Evolutionary conservation across 2,113 vertebrate species (phyloP), one percentile per base, ranked within the genome.

Genomic region (Plotosus lineatus): DNA sequence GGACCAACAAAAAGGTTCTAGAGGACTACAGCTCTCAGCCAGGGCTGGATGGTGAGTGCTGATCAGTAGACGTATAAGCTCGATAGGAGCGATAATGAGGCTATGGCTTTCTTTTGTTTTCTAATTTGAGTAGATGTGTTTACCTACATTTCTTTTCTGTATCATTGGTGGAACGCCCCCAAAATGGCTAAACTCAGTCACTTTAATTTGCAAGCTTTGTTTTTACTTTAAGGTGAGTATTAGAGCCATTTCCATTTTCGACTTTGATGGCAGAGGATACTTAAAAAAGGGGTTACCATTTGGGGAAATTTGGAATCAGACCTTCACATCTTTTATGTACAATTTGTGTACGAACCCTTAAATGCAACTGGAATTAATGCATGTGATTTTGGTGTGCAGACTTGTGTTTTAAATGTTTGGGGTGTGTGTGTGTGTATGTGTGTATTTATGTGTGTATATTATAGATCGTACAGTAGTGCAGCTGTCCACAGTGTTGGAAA

Each of bases 401-500:
- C 8, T 78, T 65, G 28, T 78, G 36, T 56, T 42, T 69, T 3
- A 68, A 36, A 46, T 44, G 26, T 44, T 50, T 51, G 31, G 40
- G 58, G 15, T 81, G 23, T 61, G 7, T 42, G 23, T 42, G 44
- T 61, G n/a, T 56, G 2, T 76, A 11, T 55, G 28, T 19, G 55
- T 80, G 11, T 56, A 15, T 38, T 23, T 38, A 31, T 60, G 42
- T 58, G 8, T 75, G 19, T 86, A 4, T 77, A 33, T 83, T 77
- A 33, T 55, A 94, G 93, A 93, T 61, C 88, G 76, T 12, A 82
- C 92, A 33, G 85, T 94, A 81, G 94, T 94, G 89, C 95, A 92
- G 86, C 84, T 98, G 81, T 92, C 92, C 0, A 89, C 89, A 2
- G 89, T 95, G 50, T 82, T 97, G 87, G 92, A 94, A 7, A 94